phyloP scores from a whole-genome alignment of 2,797 vertebrate genomes.

The Tokudaia muenninki region DNA sequence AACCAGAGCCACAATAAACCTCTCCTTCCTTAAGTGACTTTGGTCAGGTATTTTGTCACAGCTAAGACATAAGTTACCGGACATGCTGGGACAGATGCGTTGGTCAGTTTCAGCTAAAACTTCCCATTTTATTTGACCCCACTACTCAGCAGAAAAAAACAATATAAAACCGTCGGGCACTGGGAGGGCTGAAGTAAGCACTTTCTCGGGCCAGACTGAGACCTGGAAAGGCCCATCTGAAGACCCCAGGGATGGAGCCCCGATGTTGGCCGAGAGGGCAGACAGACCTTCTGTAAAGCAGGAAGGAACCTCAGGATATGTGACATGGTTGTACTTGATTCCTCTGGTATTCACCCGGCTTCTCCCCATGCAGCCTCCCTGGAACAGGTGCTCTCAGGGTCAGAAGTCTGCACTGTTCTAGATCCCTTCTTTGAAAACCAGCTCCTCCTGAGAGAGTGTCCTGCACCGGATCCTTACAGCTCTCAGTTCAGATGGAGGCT shows the following conservation, averaged over 20 bases:
- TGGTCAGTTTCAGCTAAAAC: not conserved
- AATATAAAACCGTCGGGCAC: not conserved
- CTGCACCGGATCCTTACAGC: not conserved
- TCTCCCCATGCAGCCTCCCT: not conserved
- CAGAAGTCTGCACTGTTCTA: not conserved
- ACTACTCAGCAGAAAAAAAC: not conserved
- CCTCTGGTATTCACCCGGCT: not conserved
- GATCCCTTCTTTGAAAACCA: not conserved
- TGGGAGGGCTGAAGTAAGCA: not conserved
- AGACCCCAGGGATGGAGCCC: not conserved
- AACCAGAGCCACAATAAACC: not conserved
- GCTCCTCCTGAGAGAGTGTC: not conserved
- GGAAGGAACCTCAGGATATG: no score
- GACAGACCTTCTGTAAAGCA: fast-evolving
- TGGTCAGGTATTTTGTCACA: not conserved
- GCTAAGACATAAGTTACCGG: not conserved
- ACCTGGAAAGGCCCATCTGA: not conserved
- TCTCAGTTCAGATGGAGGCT: not conserved
- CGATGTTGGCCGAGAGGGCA: not conserved
- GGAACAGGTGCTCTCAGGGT: not conserved
- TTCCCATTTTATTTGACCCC: not conserved
- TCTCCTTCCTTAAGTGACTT: not conserved
- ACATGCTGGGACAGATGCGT: not conserved
- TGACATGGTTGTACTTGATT: fast-evolving
- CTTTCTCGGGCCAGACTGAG: not conserved